Percentiles rank a stretch among this genome's conserved stretches.
Conservation (phyloP, 2,797 vertebrate genomes). For the Podarcis lilfordi region DNA sequence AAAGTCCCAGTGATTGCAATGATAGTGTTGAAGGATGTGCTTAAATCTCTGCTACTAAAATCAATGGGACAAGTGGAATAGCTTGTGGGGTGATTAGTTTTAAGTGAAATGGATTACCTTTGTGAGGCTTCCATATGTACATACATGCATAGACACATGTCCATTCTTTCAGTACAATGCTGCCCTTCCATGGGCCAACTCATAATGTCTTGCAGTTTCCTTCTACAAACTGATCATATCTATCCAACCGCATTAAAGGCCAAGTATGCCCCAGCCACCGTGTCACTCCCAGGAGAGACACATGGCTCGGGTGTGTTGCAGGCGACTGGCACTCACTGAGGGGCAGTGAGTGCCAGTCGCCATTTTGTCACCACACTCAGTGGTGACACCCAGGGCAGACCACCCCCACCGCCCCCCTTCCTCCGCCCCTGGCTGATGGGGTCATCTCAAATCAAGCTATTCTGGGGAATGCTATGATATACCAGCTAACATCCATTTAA, state of each 20-base stretch:
- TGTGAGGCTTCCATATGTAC: not conserved
- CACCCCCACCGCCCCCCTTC: too few relatives aligned
- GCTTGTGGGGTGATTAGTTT: slow-evolving; percentile 10
- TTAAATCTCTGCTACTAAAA: not conserved
- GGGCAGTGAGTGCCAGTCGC: too few relatives aligned
- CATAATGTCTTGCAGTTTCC: not conserved
- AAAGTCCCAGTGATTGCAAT: not conserved
- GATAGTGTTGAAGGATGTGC: not conserved
- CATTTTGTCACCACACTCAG: too few relatives aligned
- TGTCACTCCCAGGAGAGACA: too few relatives aligned
- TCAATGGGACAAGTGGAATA: not conserved
- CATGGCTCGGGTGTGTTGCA: too few relatives aligned
- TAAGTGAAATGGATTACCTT: slow-evolving; percentile 43
- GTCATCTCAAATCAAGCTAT: not conserved
- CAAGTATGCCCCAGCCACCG: not conserved
- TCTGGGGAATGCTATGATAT: slow-evolving; percentile 1
- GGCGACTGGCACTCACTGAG: too few relatives aligned
- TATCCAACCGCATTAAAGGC: slow-evolving; percentile 17
- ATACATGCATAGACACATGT: slow-evolving; percentile 14
- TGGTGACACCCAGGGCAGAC: too few relatives aligned
- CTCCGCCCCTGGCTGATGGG: too few relatives aligned
- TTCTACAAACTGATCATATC: not conserved
- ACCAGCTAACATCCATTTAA: slow-evolving; percentile 28
- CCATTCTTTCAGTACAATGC: slow-evolving; percentile 15
- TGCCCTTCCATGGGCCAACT: slow-evolving; percentile 1